Conservation (phyloP, 2,113 vertebrate genomes). For the Coregonus clupeaformis region DNA sequence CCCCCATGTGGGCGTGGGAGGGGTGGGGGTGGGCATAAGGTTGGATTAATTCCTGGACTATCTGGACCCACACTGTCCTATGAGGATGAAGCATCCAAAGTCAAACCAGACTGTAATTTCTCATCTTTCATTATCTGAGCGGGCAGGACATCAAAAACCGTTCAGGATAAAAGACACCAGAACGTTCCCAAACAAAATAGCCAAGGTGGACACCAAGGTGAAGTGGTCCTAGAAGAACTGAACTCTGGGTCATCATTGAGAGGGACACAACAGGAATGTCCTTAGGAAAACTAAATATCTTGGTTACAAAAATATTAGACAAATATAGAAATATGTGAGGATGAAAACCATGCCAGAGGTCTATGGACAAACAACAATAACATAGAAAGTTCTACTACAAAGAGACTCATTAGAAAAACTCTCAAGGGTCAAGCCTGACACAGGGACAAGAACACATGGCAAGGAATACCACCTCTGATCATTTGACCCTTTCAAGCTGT, state of each 20-base stretch:
- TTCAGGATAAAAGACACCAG: not conserved
- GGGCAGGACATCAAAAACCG: slow-evolving; percentile 1
- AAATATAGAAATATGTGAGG: no score
- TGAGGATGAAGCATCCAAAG: not conserved
- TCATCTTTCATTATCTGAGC: slow-evolving; percentile 1
- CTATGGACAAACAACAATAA: no score
- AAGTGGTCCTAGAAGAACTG: slow-evolving; percentile 59
- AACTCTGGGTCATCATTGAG: slow-evolving; percentile 52
- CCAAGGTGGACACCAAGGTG: slow-evolving; percentile 47
- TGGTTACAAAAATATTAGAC: no score
- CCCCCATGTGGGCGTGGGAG: slow-evolving; percentile 2
- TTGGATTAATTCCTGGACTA: not conserved
- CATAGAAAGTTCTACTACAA: no score
- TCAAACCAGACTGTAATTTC: not conserved
- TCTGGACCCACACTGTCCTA: not conserved
- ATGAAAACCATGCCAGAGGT: no score
- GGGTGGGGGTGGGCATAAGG: slow-evolving; percentile 3
- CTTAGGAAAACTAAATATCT: no score
- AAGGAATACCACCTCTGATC: no score
- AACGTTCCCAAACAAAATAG: not conserved
- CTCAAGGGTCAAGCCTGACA: no score
- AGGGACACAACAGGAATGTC: slow-evolving; percentile 15
- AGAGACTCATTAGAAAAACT: no score
- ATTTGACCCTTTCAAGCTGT: no score
- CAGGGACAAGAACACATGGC: no score